Evolutionary conservation across 92 coral and sea anemone species (phyloP).

Genomic region (Heteractis magnifica): DNA sequence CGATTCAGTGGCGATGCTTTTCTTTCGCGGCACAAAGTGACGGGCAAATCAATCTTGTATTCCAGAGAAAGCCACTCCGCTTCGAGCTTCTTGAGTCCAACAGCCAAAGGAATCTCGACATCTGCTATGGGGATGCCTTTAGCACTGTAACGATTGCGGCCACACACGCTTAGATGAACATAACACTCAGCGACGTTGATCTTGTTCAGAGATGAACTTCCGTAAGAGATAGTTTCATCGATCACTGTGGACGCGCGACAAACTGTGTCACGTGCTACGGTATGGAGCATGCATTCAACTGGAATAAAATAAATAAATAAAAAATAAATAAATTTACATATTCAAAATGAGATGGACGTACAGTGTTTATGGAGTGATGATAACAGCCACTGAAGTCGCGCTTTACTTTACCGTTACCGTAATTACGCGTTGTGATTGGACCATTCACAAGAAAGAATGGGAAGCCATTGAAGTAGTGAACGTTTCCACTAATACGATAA

Average conservation of each 20-base stretch:
- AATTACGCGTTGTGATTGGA: too few species aligned
- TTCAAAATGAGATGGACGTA: background rate
- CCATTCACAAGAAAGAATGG: too few species aligned
- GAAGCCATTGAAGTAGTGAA: too few species aligned
- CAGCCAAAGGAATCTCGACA: conserved; percentile 63
- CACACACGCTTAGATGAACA: conserved; percentile 71
- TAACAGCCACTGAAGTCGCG: too few species aligned
- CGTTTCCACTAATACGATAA: too few species aligned
- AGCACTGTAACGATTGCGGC: conserved; percentile 70
- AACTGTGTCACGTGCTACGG: conserved; percentile 38
- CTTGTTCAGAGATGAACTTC: conserved; percentile 53
- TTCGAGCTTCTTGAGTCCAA: conserved; percentile 42
- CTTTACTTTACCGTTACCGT: too few species aligned
- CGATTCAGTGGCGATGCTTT: conserved; percentile 20
- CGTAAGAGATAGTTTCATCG: conserved; percentile 67
- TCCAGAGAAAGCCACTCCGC: conserved; percentile 61
- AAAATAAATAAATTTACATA: background rate
- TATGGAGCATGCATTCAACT: conserved; percentile 61
- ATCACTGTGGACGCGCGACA: conserved; percentile 66
- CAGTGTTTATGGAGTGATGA: background rate
- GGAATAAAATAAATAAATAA: background rate
- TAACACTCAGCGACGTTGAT: conserved; percentile 53
- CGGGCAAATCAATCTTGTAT: conserved; percentile 63
- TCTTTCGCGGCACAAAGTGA: conserved; percentile 6
- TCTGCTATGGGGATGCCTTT: conserved; percentile 69